Base-by-base conservation (phyloP, 2,113 vertebrate genomes). In the Xenopus laevis region DNA sequence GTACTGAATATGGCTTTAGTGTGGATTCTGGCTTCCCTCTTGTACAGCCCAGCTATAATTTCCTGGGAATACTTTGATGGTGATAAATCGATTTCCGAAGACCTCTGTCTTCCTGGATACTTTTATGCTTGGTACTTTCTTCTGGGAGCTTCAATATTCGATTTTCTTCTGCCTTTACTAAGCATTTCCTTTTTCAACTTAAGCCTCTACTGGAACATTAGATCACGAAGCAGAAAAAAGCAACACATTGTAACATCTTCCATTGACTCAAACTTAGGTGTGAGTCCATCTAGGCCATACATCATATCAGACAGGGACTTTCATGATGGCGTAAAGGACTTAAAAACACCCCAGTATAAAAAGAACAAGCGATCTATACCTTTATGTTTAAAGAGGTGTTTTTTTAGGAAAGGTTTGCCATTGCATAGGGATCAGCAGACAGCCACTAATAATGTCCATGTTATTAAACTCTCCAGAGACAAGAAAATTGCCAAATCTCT, bases 161-260 rank as follows among this genome's bases (percentile, higher is more conserved):
- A 96, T 82, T 97, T 97, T 85, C 89, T 95, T 57, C 78, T 91
- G 7, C 96, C 95, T 0, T 89, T 95, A 61, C 72, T 95, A 67
- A 87, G 83, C 0, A 93, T 98, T 84, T 83, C 88, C 65, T 97
- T 92, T 85, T 95, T 98, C 85, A 96, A 96, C 13, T 16, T 92
- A 13, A 86, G 84, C 80, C 95, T 97, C 83, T 95, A 95, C 84
- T 82, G 90, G 80, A 91, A 86, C 79, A 93, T 97, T 69, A 91
- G 89, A 68, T 89, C 83, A 20, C 79, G 91, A n/a, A 87, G 86
- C 78, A 84, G 82, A 79, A 86, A 80, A 61, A 77, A 8, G 0
- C 73, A 55, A 23, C 7, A 53, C 5, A 9, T 47, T 27, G 17
- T 13, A 0, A 16, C 17, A 17, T 20, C 12, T 47, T 15, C 57